Evolutionary conservation across 2,113 vertebrate species (phyloP), one percentile per base, ranked within the genome.

Genomic region (Psettodes erumei): DNA sequence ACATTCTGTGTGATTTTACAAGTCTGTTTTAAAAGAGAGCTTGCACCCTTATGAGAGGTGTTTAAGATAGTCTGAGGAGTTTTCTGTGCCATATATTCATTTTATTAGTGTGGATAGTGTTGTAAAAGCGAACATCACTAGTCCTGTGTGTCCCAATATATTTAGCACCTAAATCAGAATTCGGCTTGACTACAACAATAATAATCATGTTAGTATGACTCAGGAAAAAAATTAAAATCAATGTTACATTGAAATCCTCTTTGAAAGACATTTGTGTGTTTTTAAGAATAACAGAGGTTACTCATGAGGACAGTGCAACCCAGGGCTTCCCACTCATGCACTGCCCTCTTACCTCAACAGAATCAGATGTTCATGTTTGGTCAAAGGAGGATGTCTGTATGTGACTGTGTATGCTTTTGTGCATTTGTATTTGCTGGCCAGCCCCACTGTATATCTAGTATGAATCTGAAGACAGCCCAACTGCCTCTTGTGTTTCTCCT

Each of bases 401-500:
- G 63, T 58, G 4, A 56, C 18, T 69, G 21, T 67, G 18, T 69
- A 35, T 42, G 19, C 27, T n/a, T 28, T 38, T 72, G 45, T 71
- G 21, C 25, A n/a, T n/a, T 18, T 83, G 42, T 60, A 30, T 59
- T n/a, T 62, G 12, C 21, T 27, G 6, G 19, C 9, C 8, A 54
- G 65, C 55, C 64, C 42, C 35, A 18, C 16, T 33, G 60, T 64
- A 19, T 45, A 18, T 42, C 12, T 35, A 23, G 53, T 45, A 60
- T 38, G 37, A 68, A 53, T 74, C 32, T 72, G 56, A 73, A 80
- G 75, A 76, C n/a, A 8, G 53, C 33, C 38, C 51, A 25, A 58
- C 81, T 85, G 83, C 75, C 86, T 76, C 83, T 79, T 88, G 86
- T 71, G 79, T 79, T 86, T 77, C 71, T 80, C 70, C 72, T 54